Conservation (phyloP, 2,888 invertebrate species). For the Orthonevra nobilis region DNA sequence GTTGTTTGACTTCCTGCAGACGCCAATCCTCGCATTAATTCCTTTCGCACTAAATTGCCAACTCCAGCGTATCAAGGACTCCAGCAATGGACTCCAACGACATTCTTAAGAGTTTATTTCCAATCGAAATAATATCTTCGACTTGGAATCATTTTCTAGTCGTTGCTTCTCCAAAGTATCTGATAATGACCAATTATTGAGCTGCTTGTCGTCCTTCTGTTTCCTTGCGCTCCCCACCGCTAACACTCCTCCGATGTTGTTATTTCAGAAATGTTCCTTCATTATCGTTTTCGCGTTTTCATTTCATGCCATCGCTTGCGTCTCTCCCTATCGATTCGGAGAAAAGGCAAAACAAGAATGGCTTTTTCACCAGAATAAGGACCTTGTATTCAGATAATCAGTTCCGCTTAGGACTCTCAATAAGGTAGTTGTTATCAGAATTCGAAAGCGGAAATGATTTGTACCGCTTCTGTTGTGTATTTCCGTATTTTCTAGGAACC, state of each 20-base stretch:
- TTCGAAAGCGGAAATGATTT: constrained; percentile 66
- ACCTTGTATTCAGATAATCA: constrained; percentile 58
- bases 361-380: not conserved
- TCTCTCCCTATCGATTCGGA: constrained; percentile 9
- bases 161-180: constrained; percentile 11
- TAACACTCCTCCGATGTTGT: constrained; percentile 33
- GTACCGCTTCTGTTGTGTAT: constrained; percentile 31
- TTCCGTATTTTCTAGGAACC: too few relatives aligned
- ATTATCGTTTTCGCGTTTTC: constrained; percentile 39
- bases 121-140: constrained; percentile 38
- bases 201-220: constrained; percentile 17
- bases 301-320: constrained; percentile 19
- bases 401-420: constrained; percentile 55
- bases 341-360: constrained; percentile 4
- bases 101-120: constrained; percentile 54
- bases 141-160: constrained; percentile 7
- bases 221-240: not conserved
- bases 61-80: constrained; percentile 5
- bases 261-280: constrained; percentile 53
- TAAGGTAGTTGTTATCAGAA: constrained; percentile 52
- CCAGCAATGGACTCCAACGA: constrained; percentile 15
- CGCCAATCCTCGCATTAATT: constrained; percentile 27
- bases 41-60: constrained; percentile 21
- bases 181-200: constrained; percentile 65
- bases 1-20: not conserved